These are phyloP conservation scores for Oryzias woworae DNA, from an alignment of 2,113 vertebrate genomes.

Conservation along the genomic window DNA sequence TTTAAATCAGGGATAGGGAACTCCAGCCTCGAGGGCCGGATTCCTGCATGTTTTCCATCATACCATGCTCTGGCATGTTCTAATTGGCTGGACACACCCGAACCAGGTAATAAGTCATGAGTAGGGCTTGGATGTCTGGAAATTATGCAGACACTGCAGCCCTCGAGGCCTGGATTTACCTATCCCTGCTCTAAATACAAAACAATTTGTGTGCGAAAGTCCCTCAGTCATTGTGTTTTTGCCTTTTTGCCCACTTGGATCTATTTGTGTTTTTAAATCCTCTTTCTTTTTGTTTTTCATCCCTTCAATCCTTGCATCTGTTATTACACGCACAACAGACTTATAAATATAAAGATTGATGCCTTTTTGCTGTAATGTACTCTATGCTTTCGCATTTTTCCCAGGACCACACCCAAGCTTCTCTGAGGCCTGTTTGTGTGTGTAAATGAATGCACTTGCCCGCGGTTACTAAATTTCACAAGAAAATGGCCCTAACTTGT, in stretches of 20 bases:
- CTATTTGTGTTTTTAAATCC: background rate
- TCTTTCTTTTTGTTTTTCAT: background rate
- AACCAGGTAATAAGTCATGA: too few relatives aligned
- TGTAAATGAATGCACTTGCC: slow-evolving; percentile 42
- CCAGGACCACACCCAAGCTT: slow-evolving; percentile 30
- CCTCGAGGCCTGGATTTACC: too few relatives aligned
- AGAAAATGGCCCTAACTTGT: slow-evolving; percentile 21
- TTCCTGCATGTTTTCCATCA: too few relatives aligned
- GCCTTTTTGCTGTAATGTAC: background rate
- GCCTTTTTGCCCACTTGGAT: slow-evolving; percentile 1
- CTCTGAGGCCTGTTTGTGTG: slow-evolving; percentile 12
- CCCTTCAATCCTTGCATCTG: too few relatives aligned
- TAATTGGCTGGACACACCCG: too few relatives aligned
- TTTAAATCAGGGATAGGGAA: too few relatives aligned
- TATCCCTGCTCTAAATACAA: background rate
- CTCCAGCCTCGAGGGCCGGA: too few relatives aligned
- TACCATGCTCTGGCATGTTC: too few relatives aligned
- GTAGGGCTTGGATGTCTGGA: too few relatives aligned
- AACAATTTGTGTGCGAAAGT: slow-evolving; percentile 9
- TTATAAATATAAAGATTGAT: background rate
- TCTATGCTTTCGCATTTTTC: slow-evolving; percentile 14
- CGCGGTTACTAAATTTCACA: slow-evolving; percentile 42
- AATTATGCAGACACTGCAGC: too few relatives aligned
- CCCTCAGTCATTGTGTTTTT: background rate
- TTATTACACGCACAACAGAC: too few relatives aligned